These are phyloP conservation scores for Uloborus diversus DNA, from an alignment of 1,140 invertebrate genomes.

Conservation along the genomic window DNA sequence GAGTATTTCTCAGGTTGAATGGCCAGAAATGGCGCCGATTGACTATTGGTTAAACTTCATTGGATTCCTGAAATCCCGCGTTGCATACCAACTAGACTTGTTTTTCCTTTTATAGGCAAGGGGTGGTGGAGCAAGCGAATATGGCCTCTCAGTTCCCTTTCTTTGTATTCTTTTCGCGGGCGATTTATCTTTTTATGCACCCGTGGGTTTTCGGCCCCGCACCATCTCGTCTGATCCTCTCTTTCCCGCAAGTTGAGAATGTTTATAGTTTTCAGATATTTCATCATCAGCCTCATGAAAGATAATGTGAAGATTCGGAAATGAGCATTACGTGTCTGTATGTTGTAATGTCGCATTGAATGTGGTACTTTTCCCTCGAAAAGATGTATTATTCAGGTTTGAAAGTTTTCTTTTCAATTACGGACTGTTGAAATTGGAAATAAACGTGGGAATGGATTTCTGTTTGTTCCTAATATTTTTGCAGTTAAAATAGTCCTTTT, in stretches of 20 bases:
- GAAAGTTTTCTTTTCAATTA: background rate
- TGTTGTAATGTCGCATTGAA: background rate
- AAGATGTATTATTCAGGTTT: background rate
- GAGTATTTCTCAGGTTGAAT: background rate
- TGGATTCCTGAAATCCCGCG: background rate
- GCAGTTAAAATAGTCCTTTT: no score
- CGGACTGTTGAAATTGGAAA: no score
- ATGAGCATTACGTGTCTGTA: background rate
- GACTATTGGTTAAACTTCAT: background rate
- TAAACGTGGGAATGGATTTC: background rate
- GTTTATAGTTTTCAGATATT: background rate
- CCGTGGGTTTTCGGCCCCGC: background rate
- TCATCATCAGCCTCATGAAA: background rate
- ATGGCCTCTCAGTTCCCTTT: background rate
- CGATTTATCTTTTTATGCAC: background rate
- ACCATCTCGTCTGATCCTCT: background rate
- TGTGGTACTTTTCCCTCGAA: background rate
- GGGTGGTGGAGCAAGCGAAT: background rate
- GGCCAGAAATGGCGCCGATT: conserved; percentile 15
- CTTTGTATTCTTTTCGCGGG: background rate
- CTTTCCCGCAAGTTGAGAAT: background rate
- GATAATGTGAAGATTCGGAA: conserved; percentile 14
- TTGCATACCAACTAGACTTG: conserved; percentile 16
- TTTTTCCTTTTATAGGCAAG: background rate
- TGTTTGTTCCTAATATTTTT: background rate